phyloP scores from a whole-genome alignment of 1,140 invertebrate genomes.

The Drosophila parvula region DNA sequence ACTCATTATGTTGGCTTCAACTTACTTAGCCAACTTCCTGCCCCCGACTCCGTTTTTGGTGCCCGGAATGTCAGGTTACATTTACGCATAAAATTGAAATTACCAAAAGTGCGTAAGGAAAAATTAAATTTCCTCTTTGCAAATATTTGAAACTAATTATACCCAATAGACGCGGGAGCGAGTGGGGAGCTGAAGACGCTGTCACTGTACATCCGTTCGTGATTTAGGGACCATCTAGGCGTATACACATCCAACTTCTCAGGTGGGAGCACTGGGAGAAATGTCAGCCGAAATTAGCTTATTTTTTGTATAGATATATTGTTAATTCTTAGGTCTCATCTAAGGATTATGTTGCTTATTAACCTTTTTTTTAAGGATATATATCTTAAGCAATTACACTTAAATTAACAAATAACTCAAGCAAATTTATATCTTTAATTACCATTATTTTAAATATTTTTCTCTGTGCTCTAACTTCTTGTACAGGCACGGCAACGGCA shows the following conservation, averaged over 20 bases:
- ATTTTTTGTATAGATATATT: not conserved
- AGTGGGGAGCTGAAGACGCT: constrained; percentile 25
- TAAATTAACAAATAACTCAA: too few relatives aligned
- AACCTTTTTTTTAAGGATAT: too few relatives aligned
- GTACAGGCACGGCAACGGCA: constrained; percentile 19
- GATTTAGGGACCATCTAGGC: constrained; percentile 60
- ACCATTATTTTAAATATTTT: constrained; percentile 36
- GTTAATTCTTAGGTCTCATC: not conserved
- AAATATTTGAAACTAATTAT: constrained; percentile 84
- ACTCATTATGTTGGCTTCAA: constrained; percentile 41
- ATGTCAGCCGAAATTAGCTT: not conserved
- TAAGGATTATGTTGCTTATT: too few relatives aligned
- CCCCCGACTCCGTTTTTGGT: not conserved
- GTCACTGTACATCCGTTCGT: constrained; percentile 74
- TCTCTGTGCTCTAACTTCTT: not conserved
- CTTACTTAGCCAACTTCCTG: constrained; percentile 30
- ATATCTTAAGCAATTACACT: too few relatives aligned
- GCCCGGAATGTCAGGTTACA: constrained; percentile 47
- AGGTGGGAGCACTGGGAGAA: constrained; percentile 33
- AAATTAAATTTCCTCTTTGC: constrained; percentile 75
- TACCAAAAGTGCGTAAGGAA: constrained; percentile 63
- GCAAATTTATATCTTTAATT: too few relatives aligned
- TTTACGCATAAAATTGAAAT: constrained; percentile 64
- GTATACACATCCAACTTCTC: constrained; percentile 36
- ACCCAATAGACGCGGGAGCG: constrained; percentile 69